Conservation (phyloP, 2,797 vertebrate species). For the Lepilemur ruficaudatus region DNA sequence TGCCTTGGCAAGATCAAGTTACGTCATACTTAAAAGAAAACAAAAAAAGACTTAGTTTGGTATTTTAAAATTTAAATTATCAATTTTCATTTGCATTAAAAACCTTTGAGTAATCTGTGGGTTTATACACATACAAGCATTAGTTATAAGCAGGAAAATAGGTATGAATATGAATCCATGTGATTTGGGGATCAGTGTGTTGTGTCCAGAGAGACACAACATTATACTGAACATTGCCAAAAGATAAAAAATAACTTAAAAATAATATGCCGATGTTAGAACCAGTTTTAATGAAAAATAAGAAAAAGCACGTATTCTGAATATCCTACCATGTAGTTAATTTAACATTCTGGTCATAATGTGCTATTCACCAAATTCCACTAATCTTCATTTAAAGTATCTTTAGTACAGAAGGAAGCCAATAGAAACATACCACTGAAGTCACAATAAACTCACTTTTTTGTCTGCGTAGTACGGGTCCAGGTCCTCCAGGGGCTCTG, state of each 20-base stretch:
- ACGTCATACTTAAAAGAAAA: neutral
- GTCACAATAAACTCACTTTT: constrained; percentile 86
- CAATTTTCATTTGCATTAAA: neutral
- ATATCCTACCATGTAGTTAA: neutral
- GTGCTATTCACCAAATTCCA: neutral
- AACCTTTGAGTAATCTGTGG: neutral
- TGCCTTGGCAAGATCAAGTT: neutral
- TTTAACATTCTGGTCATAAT: neutral
- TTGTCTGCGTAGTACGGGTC: constrained; percentile 94
- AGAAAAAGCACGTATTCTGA: neutral
- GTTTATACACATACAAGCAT: neutral
- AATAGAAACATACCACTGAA: neutral
- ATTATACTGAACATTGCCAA: neutral
- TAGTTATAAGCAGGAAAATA: neutral
- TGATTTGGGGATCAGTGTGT: neutral
- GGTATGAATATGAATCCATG: neutral
- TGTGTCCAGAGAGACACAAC: neutral
- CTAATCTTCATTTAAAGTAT: neutral
- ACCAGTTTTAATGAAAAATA: neutral
- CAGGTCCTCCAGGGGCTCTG: constrained; percentile 93
- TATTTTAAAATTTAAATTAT: neutral
- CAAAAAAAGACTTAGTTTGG: neutral
- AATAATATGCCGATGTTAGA: neutral
- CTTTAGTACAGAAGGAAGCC: neutral
- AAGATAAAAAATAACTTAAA: neutral